Conservation (phyloP, 2,113 vertebrate species). For the Meleagris gallopavo region DNA sequence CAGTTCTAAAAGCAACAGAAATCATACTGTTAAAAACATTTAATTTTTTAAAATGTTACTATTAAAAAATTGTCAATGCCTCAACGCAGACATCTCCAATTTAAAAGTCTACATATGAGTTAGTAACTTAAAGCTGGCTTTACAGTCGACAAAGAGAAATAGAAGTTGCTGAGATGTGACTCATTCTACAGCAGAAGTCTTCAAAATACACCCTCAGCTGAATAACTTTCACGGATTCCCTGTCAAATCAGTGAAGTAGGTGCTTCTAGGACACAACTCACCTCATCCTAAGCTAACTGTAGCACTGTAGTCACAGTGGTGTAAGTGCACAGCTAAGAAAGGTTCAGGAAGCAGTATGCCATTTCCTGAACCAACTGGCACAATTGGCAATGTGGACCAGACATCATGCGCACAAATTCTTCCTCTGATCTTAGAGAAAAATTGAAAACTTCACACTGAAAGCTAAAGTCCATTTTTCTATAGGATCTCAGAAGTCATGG, state of each 20-base stretch:
- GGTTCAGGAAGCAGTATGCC: not conserved
- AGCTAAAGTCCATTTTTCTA: not conserved
- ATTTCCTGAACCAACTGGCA: not conserved
- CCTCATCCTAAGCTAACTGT: not conserved
- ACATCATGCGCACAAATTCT: not conserved
- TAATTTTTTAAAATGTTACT: too few species aligned
- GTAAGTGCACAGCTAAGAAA: not conserved
- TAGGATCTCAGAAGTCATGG: not conserved
- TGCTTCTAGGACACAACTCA: not conserved
- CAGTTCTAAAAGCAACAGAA: not conserved
- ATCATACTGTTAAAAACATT: not conserved
- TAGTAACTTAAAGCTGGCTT: not conserved
- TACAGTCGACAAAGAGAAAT: not conserved
- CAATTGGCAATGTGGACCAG: fast-evolving
- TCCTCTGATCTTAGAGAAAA: not conserved
- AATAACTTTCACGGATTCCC: not conserved
- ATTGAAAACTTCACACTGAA: not conserved
- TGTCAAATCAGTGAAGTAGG: not conserved
- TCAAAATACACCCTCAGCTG: not conserved
- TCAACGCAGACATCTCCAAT: not conserved
- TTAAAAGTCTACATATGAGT: not conserved
- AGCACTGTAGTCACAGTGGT: not conserved
- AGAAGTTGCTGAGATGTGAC: not conserved
- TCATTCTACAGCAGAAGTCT: not conserved
- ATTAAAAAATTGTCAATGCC: not conserved